phyloP scores from a whole-genome alignment of 2,113 vertebrate species.

The Tachycineta bicolor region DNA sequence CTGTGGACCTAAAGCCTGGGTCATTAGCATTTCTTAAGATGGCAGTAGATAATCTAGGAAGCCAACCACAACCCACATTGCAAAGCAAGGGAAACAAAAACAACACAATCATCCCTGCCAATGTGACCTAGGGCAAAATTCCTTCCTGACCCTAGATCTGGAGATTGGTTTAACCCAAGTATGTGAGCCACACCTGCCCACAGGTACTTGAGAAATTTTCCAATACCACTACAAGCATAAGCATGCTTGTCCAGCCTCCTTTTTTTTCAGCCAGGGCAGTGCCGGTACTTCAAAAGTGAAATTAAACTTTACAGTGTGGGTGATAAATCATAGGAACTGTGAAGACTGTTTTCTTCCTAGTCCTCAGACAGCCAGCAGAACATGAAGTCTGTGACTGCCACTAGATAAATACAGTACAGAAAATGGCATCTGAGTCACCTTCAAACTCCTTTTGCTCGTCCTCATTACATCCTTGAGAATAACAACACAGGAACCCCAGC shows the following conservation, averaged over 20 bases:
- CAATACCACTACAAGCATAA: conserved; percentile 55
- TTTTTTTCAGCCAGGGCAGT: not conserved
- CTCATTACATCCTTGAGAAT: not conserved
- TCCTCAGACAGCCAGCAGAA: not conserved
- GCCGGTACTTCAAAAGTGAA: not conserved
- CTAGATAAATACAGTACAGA: not conserved
- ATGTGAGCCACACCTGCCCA: conserved; percentile 61
- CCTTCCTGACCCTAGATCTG: conserved; percentile 63
- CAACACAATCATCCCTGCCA: conserved; percentile 6
- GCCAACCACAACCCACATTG: not conserved
- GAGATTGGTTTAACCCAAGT: conserved; percentile 30
- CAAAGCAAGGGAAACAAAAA: conserved; percentile 26
- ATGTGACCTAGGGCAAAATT: conserved; percentile 59
- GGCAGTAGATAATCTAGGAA: conserved; percentile 11
- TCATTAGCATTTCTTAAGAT: conserved; percentile 25
- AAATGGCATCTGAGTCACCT: not conserved
- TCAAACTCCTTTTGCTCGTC: not conserved
- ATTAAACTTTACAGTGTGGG: not conserved
- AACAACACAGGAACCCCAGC: not conserved
- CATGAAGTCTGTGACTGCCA: not conserved
- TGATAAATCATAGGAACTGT: not conserved
- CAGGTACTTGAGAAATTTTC: conserved; percentile 60
- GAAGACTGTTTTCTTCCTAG: not conserved
- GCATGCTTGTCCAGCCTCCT: conserved; percentile 49
- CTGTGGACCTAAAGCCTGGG: not conserved